Conservation (phyloP, 2,797 vertebrate species). For the Diglossa cyanea region DNA sequence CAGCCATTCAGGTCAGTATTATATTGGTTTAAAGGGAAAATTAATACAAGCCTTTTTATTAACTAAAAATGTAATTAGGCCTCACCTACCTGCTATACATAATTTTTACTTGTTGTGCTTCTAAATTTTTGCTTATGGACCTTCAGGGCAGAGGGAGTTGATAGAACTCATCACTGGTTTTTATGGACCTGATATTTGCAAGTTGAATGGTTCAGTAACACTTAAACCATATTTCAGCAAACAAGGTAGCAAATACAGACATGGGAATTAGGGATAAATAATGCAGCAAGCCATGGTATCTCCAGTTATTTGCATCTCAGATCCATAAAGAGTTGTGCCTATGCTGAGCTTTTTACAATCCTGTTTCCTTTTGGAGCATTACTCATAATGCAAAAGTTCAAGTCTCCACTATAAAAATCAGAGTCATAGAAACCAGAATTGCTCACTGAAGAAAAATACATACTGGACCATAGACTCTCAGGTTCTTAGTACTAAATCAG, state of each 20-base stretch:
- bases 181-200: neutral
- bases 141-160: neutral
- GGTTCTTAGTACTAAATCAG: neutral
- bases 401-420: neutral
- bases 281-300: neutral
- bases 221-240: neutral
- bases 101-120: neutral
- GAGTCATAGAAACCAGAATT: neutral
- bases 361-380: neutral
- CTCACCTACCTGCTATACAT: fast-evolving
- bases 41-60: neutral
- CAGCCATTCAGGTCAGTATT: neutral
- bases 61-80: neutral
- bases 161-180: neutral
- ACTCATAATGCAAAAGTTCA: neutral
- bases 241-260: neutral
- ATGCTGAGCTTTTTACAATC: neutral
- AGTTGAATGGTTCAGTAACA: neutral
- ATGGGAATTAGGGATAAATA: neutral
- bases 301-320: neutral
- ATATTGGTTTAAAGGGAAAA: neutral
- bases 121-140: neutral
- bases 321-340: neutral
- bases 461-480: neutral
- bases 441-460: neutral